Evolutionary conservation across 2,888 invertebrate genomes (phyloP).

Genomic region (Aplocera efformata): DNA sequence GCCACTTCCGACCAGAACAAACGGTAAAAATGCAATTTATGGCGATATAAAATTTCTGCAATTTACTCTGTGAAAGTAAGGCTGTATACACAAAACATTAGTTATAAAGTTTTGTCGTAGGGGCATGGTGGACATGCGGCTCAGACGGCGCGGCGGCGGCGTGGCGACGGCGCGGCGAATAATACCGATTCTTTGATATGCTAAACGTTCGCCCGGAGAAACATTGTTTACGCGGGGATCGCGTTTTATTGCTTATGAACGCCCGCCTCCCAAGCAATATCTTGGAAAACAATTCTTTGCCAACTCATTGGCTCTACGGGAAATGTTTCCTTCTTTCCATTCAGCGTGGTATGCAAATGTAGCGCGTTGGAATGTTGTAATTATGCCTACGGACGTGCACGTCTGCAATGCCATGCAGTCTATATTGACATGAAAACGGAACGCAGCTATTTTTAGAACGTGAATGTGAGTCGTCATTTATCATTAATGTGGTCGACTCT

Average conservation of each 20-base stretch:
- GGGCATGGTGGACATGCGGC: slow-evolving; percentile 11
- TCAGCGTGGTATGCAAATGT: slow-evolving; percentile 20
- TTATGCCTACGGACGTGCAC: slow-evolving; percentile 21
- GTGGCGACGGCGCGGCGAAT: too few species aligned
- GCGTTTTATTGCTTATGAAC: slow-evolving; percentile 56
- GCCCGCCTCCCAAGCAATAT: slow-evolving; percentile 44
- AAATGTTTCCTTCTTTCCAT: slow-evolving; percentile 30
- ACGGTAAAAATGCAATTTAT: slow-evolving; percentile 3
- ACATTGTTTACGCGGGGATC: slow-evolving; percentile 50
- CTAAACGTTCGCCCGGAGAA: slow-evolving; percentile 49
- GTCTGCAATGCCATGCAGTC: slow-evolving; percentile 20
- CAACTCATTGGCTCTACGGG: slow-evolving; percentile 31
- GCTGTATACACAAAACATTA: slow-evolving; percentile 15
- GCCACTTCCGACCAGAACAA: too few species aligned
- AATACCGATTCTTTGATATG: slow-evolving; percentile 51
- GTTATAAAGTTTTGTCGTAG: slow-evolving; percentile 24
- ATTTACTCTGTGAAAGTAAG: slow-evolving; percentile 12
- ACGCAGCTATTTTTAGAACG: slow-evolving; percentile 17
- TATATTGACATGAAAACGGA: slow-evolving; percentile 17
- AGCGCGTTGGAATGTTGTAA: slow-evolving; percentile 25
- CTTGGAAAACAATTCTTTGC: slow-evolving; percentile 44
- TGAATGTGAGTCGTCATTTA: slow-evolving; percentile 14
- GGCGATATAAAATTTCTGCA: slow-evolving; percentile 6
- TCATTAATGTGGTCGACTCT: too few species aligned
- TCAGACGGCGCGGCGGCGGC: slow-evolving; percentile 29